Conservation (phyloP, 2,888 invertebrate species). For the Cylindroiulus punctatus region DNA sequence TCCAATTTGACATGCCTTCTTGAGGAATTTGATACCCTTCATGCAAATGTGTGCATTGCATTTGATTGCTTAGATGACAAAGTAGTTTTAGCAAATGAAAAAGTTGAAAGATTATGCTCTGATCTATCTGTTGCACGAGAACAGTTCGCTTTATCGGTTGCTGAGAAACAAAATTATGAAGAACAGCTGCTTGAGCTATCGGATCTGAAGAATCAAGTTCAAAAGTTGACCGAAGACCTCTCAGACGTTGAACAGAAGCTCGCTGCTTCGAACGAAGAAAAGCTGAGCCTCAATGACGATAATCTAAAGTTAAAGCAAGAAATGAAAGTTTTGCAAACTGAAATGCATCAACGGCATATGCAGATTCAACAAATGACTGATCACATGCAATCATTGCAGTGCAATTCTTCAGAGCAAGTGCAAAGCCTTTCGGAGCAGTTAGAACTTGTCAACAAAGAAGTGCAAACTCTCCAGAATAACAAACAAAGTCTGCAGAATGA, state of each 20-base stretch:
- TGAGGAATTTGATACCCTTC: not conserved
- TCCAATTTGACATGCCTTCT: not conserved
- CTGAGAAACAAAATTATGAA: not conserved
- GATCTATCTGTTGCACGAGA: not conserved
- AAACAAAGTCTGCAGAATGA: not conserved
- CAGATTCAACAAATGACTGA: slow-evolving; percentile 22
- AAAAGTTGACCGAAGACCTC: not conserved
- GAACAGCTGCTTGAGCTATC: not conserved
- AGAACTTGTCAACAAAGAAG: slow-evolving; percentile 16
- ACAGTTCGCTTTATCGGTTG: not conserved
- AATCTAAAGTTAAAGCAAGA: slow-evolving; percentile 71
- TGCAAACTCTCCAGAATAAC: not conserved
- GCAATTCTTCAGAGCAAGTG: slow-evolving; percentile 15
- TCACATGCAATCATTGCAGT: not conserved
- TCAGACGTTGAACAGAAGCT: not conserved
- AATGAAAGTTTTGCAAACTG: slow-evolving; percentile 70
- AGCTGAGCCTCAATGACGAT: slow-evolving; percentile 72
- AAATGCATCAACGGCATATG: not conserved
- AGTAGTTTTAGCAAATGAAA: not conserved
- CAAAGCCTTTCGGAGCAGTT: slow-evolving; percentile 15
- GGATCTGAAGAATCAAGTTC: not conserved
- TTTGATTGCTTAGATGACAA: not conserved
- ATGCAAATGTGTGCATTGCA: not conserved
- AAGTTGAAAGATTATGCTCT: not conserved
- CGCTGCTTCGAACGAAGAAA: slow-evolving; percentile 64